phyloP scores from a whole-genome alignment of 2,888 invertebrate species.

The Pseudanteris insignis region DNA sequence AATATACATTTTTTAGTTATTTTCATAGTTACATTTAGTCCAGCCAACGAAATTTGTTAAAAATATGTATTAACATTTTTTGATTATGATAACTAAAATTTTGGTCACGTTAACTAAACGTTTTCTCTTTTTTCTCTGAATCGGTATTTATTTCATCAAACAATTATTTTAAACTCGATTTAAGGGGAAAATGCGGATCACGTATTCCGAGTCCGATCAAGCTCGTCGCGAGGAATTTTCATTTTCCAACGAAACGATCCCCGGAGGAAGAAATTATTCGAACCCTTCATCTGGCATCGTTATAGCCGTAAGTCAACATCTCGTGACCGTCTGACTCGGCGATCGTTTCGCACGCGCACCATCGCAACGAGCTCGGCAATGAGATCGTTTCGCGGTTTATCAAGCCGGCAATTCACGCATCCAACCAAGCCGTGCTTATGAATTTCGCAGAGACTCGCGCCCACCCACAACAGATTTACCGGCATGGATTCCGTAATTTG shows the following conservation, averaged over 20 bases:
- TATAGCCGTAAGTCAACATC: conserved; percentile 18
- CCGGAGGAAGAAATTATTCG: not conserved
- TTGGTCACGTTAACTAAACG: not conserved
- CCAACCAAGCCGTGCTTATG: conserved; percentile 3
- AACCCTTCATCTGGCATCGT: conserved; percentile 5
- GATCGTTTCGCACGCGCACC: conserved; percentile 9
- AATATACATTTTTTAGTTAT: too few species aligned
- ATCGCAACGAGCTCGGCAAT: conserved; percentile 16
- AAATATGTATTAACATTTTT: too few species aligned
- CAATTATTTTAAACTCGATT: too few species aligned
- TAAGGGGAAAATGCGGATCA: not conserved
- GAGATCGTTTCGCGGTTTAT: conserved; percentile 16
- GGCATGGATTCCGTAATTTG: conserved; percentile 23
- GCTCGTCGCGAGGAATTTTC: not conserved
- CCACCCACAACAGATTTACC: conserved; percentile 23
- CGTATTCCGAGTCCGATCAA: not conserved
- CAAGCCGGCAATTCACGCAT: not conserved
- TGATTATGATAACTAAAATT: too few species aligned
- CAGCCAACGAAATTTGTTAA: too few species aligned
- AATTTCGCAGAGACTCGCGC: conserved; percentile 8
- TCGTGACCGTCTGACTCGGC: conserved; percentile 3
- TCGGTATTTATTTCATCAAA: too few species aligned
- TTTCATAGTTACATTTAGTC: too few species aligned
- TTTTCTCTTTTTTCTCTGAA: too few species aligned
- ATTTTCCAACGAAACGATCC: conserved; percentile 6